Percentiles rank a stretch among this genome's conserved stretches.
These are phyloP conservation scores for Luscinia megarhynchos DNA, from an alignment of 2,797 vertebrate species.

Conservation along the genomic window DNA sequence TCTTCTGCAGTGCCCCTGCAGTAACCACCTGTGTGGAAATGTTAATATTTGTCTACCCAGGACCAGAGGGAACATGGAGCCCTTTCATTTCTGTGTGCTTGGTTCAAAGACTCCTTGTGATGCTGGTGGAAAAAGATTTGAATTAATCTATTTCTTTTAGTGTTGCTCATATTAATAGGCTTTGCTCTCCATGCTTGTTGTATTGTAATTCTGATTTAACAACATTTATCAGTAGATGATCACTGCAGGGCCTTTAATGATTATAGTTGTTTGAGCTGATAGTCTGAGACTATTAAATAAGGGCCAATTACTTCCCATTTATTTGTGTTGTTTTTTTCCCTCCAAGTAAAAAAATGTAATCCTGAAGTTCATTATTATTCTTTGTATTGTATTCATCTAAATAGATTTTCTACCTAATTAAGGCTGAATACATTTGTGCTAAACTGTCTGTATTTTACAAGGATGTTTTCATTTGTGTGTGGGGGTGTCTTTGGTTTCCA, in stretches of 20 bases:
- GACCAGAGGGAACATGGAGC: not conserved
- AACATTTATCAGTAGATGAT: constrained; percentile 47
- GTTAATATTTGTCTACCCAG: not conserved
- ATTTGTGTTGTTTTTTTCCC: constrained; percentile 31
- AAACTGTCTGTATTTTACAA: constrained; percentile 54
- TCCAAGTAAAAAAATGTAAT: constrained; percentile 45
- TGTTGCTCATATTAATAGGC: not conserved
- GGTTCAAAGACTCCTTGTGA: not conserved
- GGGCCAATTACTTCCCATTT: constrained; percentile 45
- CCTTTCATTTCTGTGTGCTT: not conserved
- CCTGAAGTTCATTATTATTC: constrained; percentile 58
- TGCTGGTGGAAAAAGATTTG: not conserved
- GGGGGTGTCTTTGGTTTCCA: not conserved
- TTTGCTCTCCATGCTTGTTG: constrained; percentile 9
- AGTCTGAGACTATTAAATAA: constrained; percentile 52
- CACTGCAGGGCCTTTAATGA: constrained; percentile 54
- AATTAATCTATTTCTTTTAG: not conserved
- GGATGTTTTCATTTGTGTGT: constrained; percentile 22
- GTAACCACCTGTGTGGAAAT: rapidly evolving
- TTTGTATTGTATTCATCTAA: constrained; percentile 58
- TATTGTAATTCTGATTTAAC: constrained; percentile 53
- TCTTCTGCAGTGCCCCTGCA: not conserved
- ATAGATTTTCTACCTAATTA: constrained; percentile 71
- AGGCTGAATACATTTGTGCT: constrained; percentile 27
- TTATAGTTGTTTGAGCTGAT: constrained; percentile 44